phyloP scores from a whole-genome alignment of 2,888 invertebrate species.

The Capitulum mitella region DNA sequence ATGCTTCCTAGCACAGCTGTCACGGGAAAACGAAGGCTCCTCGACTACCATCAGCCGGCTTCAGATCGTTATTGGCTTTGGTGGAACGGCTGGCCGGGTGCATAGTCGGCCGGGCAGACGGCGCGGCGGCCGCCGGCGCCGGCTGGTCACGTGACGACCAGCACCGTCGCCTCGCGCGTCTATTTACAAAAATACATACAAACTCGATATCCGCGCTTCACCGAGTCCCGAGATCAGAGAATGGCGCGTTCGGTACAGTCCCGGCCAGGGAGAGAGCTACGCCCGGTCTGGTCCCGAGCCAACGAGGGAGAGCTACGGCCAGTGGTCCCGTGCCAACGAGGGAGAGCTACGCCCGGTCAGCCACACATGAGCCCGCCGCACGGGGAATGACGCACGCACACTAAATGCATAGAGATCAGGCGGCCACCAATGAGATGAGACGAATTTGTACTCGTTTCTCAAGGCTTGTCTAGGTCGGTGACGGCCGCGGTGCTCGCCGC shows the following conservation, averaged over 20 bases:
- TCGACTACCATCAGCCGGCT: not conserved
- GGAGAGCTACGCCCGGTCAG: no score
- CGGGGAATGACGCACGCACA: not conserved
- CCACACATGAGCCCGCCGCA: no score
- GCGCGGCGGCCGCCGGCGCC: no score
- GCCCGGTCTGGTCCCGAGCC: no score
- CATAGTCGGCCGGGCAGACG: no score
- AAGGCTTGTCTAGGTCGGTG: not conserved
- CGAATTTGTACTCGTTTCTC: slow-evolving; percentile 12
- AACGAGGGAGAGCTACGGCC: no score
- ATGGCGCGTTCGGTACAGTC: no score
- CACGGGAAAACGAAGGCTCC: not conserved
- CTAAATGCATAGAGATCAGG: slow-evolving; percentile 22
- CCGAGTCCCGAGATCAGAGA: slow-evolving; percentile 1
- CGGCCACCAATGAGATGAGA: not conserved
- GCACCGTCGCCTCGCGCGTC: not conserved
- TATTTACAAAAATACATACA: slow-evolving; percentile 23
- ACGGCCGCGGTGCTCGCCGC: no score
- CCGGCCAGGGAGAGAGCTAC: no score
- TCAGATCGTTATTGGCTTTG: not conserved
- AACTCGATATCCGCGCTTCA: not conserved
- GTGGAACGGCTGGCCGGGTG: not conserved
- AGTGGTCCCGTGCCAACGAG: no score
- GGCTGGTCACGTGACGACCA: no score
- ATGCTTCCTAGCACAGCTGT: slow-evolving; percentile 6